Evolutionary conservation across 2,797 vertebrate species (phyloP).

Genomic region (Brachyrhaphis roseni): DNA sequence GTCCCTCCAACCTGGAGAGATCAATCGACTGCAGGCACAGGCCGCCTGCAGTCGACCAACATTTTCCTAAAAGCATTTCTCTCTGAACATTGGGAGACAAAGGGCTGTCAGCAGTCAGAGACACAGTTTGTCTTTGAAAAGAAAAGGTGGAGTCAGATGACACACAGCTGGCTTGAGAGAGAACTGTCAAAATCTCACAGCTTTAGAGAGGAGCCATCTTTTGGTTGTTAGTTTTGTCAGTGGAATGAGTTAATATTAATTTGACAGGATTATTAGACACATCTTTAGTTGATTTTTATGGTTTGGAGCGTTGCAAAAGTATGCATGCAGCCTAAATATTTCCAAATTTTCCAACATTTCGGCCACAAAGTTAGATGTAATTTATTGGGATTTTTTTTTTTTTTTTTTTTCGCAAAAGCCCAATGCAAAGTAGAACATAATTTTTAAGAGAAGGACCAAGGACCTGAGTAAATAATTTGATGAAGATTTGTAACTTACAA

Average conservation of each 20-base stretch:
- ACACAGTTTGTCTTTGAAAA: slow-evolving; percentile 60
- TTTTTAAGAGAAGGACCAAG: neutral
- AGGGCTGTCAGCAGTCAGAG: slow-evolving; percentile 44
- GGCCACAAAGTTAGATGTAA: neutral
- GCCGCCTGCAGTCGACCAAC: slow-evolving; percentile 49
- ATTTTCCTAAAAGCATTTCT: slow-evolving; percentile 73
- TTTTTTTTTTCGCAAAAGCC: neutral
- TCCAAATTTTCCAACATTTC: neutral
- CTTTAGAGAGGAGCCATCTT: neutral
- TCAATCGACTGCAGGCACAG: slow-evolving; percentile 72
- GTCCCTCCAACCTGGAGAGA: slow-evolving; percentile 70
- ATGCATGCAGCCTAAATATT: neutral
- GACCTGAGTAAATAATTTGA: neutral
- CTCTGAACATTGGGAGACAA: slow-evolving; percentile 63
- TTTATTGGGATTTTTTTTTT: neutral
- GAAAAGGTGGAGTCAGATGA: slow-evolving; percentile 41
- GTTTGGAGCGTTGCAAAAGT: neutral
- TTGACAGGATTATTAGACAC: neutral
- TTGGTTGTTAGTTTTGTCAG: neutral
- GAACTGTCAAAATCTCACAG: slow-evolving; percentile 8
- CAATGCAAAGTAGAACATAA: neutral
- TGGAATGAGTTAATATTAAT: neutral
- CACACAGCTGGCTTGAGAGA: slow-evolving; percentile 23
- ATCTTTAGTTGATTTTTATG: neutral
- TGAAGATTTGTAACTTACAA: neutral